phyloP scores from a whole-genome alignment of 2,888 invertebrate genomes.

The Agriotes lineatus region DNA sequence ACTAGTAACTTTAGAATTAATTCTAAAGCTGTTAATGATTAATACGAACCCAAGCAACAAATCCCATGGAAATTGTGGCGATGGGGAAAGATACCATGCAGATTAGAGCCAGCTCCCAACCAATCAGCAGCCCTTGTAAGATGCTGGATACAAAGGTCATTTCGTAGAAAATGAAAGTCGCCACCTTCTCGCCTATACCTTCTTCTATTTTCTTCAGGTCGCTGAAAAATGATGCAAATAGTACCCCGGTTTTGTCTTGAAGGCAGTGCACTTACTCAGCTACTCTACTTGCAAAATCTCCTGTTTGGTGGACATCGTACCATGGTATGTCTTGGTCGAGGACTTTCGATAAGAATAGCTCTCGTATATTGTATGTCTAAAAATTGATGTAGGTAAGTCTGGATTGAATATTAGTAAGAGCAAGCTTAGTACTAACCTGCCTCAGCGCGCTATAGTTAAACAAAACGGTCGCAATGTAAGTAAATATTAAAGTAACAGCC shows the following conservation, averaged over 20 bases:
- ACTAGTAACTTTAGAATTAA: background rate
- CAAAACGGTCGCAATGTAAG: constrained; percentile 75
- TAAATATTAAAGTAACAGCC: constrained; percentile 70
- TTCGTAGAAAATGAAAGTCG: constrained; percentile 79
- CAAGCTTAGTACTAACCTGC: constrained; percentile 75
- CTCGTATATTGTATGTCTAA: constrained; percentile 75
- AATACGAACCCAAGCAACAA: constrained; percentile 72
- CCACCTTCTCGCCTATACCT: constrained; percentile 86
- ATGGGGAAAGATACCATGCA: constrained; percentile 80
- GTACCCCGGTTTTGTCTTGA: too few relatives aligned
- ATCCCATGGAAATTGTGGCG: constrained; percentile 73
- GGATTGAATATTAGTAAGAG: too few relatives aligned
- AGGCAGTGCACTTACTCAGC: constrained; percentile 82
- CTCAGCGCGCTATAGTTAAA: constrained; percentile 80
- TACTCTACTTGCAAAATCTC: constrained; percentile 81
- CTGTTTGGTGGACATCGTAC: constrained; percentile 79
- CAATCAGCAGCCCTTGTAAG: constrained; percentile 79
- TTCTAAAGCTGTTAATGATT: background rate
- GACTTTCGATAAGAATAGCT: constrained; percentile 75
- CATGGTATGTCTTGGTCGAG: constrained; percentile 81
- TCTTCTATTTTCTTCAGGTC: constrained; percentile 83
- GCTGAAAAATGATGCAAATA: too few relatives aligned
- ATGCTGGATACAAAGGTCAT: constrained; percentile 77
- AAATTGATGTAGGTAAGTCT: too few relatives aligned
- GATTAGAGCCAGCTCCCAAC: constrained; percentile 86